phyloP scores from a whole-genome alignment of 2,888 invertebrate species.

The Pterobdella sp. region DNA sequence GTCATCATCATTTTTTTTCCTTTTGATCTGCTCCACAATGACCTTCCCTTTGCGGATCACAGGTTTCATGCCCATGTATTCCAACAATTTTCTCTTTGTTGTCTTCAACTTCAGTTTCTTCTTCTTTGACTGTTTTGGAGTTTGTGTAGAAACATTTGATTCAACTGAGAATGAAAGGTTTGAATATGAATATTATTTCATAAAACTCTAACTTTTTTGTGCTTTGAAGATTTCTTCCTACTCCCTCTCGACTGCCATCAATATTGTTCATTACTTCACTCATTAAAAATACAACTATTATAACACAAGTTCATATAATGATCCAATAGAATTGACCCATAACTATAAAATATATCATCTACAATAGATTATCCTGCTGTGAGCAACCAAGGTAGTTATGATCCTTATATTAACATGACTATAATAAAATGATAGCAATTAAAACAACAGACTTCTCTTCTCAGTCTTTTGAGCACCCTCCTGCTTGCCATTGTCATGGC shows the following conservation, averaged over 20 bases:
- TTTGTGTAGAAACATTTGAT: background rate
- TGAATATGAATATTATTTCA: no score
- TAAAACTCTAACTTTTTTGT: no score
- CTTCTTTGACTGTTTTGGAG: background rate
- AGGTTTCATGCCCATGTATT: background rate
- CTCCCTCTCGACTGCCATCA: no score
- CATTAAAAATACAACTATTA: no score
- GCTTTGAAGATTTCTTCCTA: no score
- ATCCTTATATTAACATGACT: background rate
- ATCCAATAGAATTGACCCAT: no score
- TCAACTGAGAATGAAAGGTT: background rate
- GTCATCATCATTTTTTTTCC: background rate
- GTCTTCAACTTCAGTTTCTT: background rate
- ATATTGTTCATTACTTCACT: no score
- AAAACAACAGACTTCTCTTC: background rate
- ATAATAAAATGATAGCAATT: background rate
- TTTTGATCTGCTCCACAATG: background rate
- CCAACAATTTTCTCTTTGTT: background rate
- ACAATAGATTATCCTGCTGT: no score
- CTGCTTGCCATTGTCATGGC: conserved; percentile 7
- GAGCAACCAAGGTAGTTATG: no score
- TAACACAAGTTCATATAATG: no score
- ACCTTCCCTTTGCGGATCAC: background rate
- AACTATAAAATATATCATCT: background rate
- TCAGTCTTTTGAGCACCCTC: background rate